Percentiles rank a stretch among this genome's conserved stretches.
Evolutionary conservation across 2,888 invertebrate species (phyloP).

Genomic region (Gari tellinella): DNA sequence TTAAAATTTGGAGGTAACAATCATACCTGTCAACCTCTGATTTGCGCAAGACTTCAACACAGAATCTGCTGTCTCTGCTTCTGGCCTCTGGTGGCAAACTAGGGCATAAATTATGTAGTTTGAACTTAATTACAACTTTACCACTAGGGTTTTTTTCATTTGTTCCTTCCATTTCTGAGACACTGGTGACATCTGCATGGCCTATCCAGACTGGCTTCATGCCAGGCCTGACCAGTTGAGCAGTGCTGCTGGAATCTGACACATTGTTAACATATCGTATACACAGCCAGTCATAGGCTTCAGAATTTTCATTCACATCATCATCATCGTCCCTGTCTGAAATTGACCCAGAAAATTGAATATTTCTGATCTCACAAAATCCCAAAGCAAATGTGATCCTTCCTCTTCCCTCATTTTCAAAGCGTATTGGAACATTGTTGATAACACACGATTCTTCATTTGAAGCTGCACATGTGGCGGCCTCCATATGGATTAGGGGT

Average conservation of each 20-base stretch:
- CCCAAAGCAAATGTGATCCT: conserved; percentile 47
- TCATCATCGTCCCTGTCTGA: conserved; percentile 41
- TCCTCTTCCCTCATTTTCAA: conserved; percentile 42
- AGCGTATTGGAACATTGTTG: conserved; percentile 58
- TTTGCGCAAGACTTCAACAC: conserved; percentile 41
- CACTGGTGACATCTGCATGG: conserved; percentile 30
- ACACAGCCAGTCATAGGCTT: not conserved
- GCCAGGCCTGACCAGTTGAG: not conserved
- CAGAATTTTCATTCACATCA: not conserved
- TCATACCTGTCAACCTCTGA: conserved; percentile 52
- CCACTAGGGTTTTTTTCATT: conserved; percentile 2
- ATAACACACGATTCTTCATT: conserved; percentile 59
- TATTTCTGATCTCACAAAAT: conserved; percentile 63
- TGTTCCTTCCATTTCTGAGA: conserved; percentile 5
- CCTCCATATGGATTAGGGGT: conserved; percentile 70
- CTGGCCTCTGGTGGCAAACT: conserved; percentile 2
- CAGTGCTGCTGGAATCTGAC: conserved; percentile 2
- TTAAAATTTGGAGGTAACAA: too few relatives aligned
- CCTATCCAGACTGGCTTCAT: conserved; percentile 17
- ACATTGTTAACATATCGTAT: too few relatives aligned
- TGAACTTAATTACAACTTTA: conserved; percentile 15
- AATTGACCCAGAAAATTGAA: conserved; percentile 56
- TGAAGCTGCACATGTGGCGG: conserved; percentile 53
- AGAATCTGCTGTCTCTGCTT: conserved; percentile 10
- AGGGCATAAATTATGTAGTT: conserved; percentile 15